These are phyloP conservation scores for Acronicta aceris DNA, from an alignment of 2,888 invertebrate species.

Conservation along the genomic window DNA sequence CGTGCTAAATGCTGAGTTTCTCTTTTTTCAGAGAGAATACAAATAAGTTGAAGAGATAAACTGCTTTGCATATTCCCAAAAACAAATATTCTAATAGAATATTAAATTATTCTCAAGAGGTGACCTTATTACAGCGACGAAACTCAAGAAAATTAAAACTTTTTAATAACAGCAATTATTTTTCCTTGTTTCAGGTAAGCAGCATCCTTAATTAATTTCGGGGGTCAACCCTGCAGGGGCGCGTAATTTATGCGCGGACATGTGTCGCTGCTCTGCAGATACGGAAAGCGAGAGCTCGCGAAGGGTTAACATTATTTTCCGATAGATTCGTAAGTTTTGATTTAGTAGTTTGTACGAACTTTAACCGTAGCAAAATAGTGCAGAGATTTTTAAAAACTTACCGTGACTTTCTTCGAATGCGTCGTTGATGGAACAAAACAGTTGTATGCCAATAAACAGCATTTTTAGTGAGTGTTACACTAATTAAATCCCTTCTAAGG, in stretches of 20 bases:
- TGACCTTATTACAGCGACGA: constrained; percentile 5
- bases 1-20: too few relatives aligned
- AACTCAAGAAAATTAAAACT: constrained; percentile 29
- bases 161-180: constrained; percentile 46
- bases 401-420: too few relatives aligned
- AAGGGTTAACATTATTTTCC: constrained; percentile 8
- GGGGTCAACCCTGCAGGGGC: constrained; percentile 38
- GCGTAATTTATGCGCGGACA: constrained; percentile 72
- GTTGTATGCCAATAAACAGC: too few relatives aligned
- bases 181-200: constrained; percentile 74
- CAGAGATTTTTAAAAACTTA: too few relatives aligned
- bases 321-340: constrained; percentile 26
- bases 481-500: too few relatives aligned
- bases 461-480: too few relatives aligned
- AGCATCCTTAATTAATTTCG: constrained; percentile 59
- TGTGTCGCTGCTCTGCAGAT: constrained; percentile 42
- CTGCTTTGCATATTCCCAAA: neutral
- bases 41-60: too few relatives aligned
- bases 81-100: neutral
- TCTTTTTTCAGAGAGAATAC: neutral
- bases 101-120: constrained; percentile 17
- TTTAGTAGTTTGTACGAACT: constrained; percentile 5
- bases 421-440: too few relatives aligned
- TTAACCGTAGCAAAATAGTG: too few relatives aligned
- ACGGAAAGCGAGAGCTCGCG: constrained; percentile 5